phyloP scores from a whole-genome alignment of 2,113 vertebrate species.

The Struthio camelus region DNA sequence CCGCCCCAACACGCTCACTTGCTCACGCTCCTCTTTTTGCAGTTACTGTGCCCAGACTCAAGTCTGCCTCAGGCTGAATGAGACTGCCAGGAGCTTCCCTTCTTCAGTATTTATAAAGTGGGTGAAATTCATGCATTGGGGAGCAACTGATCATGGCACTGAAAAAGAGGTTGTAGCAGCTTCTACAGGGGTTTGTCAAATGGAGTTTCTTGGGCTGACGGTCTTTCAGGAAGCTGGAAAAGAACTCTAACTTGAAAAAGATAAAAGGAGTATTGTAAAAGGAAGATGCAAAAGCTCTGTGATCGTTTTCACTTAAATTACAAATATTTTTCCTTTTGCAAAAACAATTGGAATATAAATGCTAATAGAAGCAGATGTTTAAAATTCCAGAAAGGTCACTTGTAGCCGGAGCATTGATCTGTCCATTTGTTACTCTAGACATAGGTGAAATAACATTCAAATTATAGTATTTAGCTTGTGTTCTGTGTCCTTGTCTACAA shows the following conservation, averaged over 20 bases:
- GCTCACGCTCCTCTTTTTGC: not conserved
- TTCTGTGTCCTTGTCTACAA: not conserved
- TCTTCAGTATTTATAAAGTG: not conserved
- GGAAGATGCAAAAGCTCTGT: not conserved
- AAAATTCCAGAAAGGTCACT: slow-evolving; percentile 43
- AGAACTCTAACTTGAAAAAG: not conserved
- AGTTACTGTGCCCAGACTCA: not conserved
- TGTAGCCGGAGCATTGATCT: slow-evolving; percentile 45
- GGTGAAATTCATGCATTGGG: not conserved
- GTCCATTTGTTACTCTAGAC: not conserved
- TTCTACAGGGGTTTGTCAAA: not conserved
- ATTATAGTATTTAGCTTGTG: not conserved
- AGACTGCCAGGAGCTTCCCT: not conserved
- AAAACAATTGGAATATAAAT: not conserved
- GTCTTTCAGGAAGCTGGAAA: not conserved
- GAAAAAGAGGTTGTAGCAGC: not conserved
- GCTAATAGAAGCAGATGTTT: not conserved
- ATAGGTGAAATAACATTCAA: not conserved
- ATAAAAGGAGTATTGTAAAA: not conserved
- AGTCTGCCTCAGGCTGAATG: not conserved
- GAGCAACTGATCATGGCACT: not conserved
- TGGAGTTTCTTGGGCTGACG: not conserved
- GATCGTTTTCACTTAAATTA: not conserved
- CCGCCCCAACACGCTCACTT: too few relatives aligned
- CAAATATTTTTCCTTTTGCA: not conserved